Evolutionary conservation across 2,113 vertebrate species (phyloP).

Genomic region (pig (Sus scrofa)): T2T-Sscrofa CM000818.6:123285501-123286000

Average conservation of each 20-base stretch:
- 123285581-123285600: not conserved
- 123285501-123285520: slow-evolving; percentile 51
- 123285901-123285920: not conserved
- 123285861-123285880: not conserved
- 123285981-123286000: not conserved
- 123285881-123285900: not conserved
- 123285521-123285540: not conserved
- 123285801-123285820: not conserved
- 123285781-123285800: not conserved
- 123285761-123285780: no score
- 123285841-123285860: not conserved
- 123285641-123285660: not conserved
- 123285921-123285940: not conserved
- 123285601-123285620: not conserved
- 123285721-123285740: no score
- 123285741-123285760: no score
- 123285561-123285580: not conserved
- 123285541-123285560: not conserved
- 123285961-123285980: no score
- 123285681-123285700: no score
- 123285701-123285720: no score
- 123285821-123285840: not conserved
- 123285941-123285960: not conserved
- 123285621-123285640: not conserved
- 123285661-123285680: not conserved